Conservation (phyloP, 2,113 vertebrate species). For the Pollimyrus isidori region DNA sequence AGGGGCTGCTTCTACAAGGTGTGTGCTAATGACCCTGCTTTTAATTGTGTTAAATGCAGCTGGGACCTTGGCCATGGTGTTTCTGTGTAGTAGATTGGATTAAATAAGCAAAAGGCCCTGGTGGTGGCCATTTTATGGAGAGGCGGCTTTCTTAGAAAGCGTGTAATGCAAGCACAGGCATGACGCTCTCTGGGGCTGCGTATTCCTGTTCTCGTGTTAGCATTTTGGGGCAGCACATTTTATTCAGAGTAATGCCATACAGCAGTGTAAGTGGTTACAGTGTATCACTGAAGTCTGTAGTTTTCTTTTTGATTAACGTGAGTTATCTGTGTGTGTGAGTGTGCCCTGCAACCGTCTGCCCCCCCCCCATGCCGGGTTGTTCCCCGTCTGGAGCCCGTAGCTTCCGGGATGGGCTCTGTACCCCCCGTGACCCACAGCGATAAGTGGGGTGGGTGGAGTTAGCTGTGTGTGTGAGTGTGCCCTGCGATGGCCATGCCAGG, state of each 20-base stretch:
- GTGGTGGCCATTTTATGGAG: conserved; percentile 8
- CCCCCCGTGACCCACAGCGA: no score
- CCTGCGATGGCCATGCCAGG: no score
- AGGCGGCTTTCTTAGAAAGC: neutral
- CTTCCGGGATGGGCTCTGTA: no score
- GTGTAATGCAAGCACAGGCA: neutral
- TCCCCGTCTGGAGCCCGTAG: no score
- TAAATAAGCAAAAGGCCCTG: conserved; percentile 35
- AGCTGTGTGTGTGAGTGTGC: no score
- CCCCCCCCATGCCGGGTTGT: no score
- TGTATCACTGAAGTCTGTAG: neutral
- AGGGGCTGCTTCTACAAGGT: conserved; percentile 37
- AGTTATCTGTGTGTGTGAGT: neutral
- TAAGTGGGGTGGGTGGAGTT: neutral
- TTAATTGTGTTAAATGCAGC: conserved; percentile 61
- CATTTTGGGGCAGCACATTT: neutral
- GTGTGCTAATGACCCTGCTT: conserved; percentile 51
- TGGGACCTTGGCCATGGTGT: conserved; percentile 46
- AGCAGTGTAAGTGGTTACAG: neutral
- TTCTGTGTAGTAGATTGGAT: conserved; percentile 45
- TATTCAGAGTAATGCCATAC: neutral
- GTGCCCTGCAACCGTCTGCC: no score
- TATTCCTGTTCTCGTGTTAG: neutral
- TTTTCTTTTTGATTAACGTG: neutral
- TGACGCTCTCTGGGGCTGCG: neutral